A percentile compares a stretch with the other conserved stretches of the same genome.
These are phyloP conservation scores for Catharus bicknelli DNA, from an alignment of 2,113 vertebrate genomes.

Conservation along the genomic window DNA sequence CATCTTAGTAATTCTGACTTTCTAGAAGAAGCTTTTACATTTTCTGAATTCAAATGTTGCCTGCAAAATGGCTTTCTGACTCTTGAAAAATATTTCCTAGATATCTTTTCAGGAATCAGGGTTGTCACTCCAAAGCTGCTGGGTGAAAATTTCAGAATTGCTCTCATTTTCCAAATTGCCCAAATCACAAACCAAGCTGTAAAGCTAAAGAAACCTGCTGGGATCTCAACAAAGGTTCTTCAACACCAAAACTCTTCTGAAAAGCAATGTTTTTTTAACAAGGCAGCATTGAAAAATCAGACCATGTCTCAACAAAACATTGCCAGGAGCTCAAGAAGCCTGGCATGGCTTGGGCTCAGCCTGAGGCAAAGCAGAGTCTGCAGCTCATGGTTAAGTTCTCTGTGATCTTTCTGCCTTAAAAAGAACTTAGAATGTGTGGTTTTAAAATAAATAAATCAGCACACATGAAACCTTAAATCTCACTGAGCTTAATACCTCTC, in stretches of 20 bases:
- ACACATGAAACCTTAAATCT: not conserved
- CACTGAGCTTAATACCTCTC: not conserved
- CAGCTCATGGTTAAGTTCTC: not conserved
- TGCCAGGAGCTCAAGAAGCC: not conserved
- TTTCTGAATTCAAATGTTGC: not conserved
- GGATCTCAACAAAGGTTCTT: not conserved
- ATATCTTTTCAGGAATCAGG: not conserved
- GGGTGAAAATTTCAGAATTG: not conserved
- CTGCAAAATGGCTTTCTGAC: not conserved
- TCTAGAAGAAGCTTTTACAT: not conserved
- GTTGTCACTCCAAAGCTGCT: not conserved
- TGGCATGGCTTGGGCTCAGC: not conserved
- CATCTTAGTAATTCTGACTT: not conserved
- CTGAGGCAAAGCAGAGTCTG: not conserved
- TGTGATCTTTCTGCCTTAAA: not conserved
- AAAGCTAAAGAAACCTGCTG: not conserved
- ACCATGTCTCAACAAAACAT: not conserved
- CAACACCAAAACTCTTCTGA: not conserved
- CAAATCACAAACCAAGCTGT: not conserved
- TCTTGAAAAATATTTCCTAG: not conserved
- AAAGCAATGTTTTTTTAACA: not conserved
- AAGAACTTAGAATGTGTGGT: not conserved
- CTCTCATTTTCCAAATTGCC: not conserved
- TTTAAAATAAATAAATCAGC: not conserved
- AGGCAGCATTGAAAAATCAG: not conserved